Conservation (phyloP, 1,140 invertebrate genomes). For the Glossosoma conforme region DNA sequence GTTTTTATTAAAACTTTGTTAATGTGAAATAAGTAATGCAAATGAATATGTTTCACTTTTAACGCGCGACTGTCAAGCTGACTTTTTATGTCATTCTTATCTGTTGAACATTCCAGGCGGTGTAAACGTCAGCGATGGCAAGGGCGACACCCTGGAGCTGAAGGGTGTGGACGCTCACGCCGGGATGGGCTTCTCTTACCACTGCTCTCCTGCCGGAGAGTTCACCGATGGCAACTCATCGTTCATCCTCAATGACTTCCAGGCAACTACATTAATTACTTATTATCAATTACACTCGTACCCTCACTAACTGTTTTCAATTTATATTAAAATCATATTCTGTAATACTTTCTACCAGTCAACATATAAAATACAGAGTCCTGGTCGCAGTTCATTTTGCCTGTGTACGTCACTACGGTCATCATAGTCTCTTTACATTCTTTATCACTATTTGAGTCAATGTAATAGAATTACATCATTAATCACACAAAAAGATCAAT, state of each 20-base stretch:
- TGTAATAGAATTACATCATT: too few relatives aligned
- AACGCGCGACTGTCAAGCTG: neutral
- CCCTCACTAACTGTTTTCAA: too few relatives aligned
- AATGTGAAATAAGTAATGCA: neutral
- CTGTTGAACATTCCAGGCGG: neutral
- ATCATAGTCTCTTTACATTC: too few relatives aligned
- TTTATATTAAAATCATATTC: too few relatives aligned
- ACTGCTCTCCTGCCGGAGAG: slow-evolving; percentile 11
- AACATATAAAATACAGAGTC: too few relatives aligned
- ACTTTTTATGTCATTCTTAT: neutral
- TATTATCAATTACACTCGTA: too few relatives aligned
- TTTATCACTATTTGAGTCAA: too few relatives aligned
- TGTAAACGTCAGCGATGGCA: neutral
- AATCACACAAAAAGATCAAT: too few relatives aligned
- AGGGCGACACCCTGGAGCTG: neutral
- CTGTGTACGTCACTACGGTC: too few relatives aligned
- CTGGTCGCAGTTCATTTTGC: too few relatives aligned
- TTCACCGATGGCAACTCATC: neutral
- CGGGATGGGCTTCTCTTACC: slow-evolving; percentile 20
- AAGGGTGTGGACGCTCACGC: neutral
- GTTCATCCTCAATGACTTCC: slow-evolving; percentile 3
- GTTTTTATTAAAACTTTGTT: neutral
- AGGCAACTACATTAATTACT: too few relatives aligned
- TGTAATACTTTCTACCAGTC: too few relatives aligned
- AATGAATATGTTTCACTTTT: neutral